phyloP scores from a whole-genome alignment of 2,797 vertebrate species.

The Dromococcyx pavoninus region DNA sequence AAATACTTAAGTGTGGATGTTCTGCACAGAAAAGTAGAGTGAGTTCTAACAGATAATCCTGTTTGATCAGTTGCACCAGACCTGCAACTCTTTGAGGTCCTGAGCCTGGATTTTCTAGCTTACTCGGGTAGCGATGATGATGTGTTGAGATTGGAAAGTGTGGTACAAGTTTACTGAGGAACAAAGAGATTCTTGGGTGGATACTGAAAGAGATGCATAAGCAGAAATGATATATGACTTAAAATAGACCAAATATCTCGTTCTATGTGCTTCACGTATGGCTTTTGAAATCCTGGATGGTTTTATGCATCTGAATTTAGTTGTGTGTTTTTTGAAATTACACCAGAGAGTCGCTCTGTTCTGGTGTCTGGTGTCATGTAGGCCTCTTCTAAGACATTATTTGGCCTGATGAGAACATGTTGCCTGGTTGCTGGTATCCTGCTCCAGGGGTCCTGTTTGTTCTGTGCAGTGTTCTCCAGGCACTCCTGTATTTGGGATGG shows the following conservation, averaged over 20 bases:
- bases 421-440: not conserved
- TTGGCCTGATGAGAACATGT: not conserved
- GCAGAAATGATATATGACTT: not conserved
- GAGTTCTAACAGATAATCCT: not conserved
- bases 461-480: fast-evolving
- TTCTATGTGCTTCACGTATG: fast-evolving
- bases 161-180: not conserved
- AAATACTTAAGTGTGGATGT: not conserved
- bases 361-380: not conserved
- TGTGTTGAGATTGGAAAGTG: not conserved
- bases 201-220: not conserved
- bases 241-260: not conserved
- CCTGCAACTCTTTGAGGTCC: not conserved
- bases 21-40: not conserved
- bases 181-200: not conserved
- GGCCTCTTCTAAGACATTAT: not conserved
- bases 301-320: not conserved
- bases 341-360: not conserved
- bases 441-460: not conserved
- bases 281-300: not conserved
- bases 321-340: not conserved
- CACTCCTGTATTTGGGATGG: not conserved
- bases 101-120: not conserved
- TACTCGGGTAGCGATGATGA: not conserved
- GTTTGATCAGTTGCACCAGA: not conserved